Conservation (phyloP, 2,888 invertebrate genomes). For the Pachymerium ferrugineum region DNA sequence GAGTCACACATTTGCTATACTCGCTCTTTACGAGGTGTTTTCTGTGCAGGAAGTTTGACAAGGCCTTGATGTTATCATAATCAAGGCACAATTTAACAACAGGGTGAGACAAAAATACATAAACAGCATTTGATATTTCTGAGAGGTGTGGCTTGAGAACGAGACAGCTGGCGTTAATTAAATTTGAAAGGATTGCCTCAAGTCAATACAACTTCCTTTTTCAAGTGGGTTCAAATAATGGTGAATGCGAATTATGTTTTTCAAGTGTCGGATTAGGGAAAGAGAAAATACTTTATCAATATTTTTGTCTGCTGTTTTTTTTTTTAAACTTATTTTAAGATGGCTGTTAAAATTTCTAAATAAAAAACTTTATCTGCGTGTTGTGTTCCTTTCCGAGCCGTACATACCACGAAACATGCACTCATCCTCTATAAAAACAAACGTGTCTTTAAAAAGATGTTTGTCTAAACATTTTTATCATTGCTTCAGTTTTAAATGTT, state of each 20-base stretch:
- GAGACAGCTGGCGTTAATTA: slow-evolving; percentile 4
- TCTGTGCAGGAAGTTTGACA: background rate
- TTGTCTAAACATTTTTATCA: background rate
- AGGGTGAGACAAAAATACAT: background rate
- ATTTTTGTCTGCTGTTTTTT: background rate
- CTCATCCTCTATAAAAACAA: background rate
- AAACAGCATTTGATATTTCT: slow-evolving; percentile 1
- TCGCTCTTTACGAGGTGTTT: background rate
- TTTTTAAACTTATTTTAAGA: background rate
- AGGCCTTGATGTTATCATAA: background rate
- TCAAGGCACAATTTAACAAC: background rate
- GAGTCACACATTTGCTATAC: too few species aligned
- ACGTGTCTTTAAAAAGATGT: slow-evolving; percentile 1
- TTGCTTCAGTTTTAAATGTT: background rate
- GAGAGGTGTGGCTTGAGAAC: background rate
- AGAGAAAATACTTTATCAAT: background rate
- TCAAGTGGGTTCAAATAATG: background rate
- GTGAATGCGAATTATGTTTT: background rate
- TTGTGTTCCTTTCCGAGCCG: background rate
- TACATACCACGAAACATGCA: background rate
- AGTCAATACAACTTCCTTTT: slow-evolving; percentile 8
- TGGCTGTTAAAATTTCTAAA: background rate
- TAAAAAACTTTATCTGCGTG: background rate
- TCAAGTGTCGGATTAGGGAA: background rate
- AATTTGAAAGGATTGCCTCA: slow-evolving; percentile 2